Evolutionary conservation across 2,113 vertebrate species (phyloP).

Genomic region (Laterallus jamaicensis): DNA sequence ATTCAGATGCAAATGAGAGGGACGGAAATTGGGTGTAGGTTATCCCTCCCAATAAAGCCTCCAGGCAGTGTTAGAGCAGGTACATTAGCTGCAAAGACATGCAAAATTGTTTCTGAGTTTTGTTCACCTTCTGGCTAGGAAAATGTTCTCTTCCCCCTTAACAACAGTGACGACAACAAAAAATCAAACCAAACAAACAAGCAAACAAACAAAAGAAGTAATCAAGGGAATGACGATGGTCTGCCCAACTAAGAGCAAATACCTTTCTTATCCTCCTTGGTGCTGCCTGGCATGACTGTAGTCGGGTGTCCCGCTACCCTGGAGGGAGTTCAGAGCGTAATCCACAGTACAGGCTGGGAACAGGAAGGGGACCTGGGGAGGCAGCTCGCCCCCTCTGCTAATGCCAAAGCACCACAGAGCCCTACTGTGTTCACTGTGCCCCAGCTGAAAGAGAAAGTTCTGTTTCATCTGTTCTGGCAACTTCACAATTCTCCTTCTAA

Average conservation of each 20-base stretch:
- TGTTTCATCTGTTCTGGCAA: slow-evolving; percentile 43
- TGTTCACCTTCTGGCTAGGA: neutral
- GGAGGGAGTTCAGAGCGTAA: slow-evolving; percentile 37
- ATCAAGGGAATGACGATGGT: neutral
- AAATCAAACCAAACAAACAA: neutral
- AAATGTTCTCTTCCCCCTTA: neutral
- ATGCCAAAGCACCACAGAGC: neutral
- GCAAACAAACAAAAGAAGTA: neutral
- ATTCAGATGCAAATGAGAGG: neutral
- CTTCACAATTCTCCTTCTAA: slow-evolving; percentile 21
- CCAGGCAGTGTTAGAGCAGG: neutral
- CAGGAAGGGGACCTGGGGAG: slow-evolving; percentile 18
- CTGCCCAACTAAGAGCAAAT: slow-evolving; percentile 1
- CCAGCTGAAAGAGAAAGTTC: slow-evolving; percentile 22
- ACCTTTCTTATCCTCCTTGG: slow-evolving; percentile 17
- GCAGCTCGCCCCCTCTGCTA: neutral
- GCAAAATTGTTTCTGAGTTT: neutral
- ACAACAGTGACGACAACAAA: neutral
- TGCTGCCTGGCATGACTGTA: slow-evolving; percentile 44
- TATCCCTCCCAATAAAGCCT: neutral
- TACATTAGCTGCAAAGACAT: neutral
- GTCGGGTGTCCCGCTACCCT: slow-evolving; percentile 6
- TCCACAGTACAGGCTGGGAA: slow-evolving; percentile 11
- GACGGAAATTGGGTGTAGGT: neutral
- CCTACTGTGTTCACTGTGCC: neutral